A percentile compares a stretch with the other conserved stretches of the same genome.
Evolutionary conservation across 2,888 invertebrate species (phyloP).

Genomic region (Noctua fimbriata): DNA sequence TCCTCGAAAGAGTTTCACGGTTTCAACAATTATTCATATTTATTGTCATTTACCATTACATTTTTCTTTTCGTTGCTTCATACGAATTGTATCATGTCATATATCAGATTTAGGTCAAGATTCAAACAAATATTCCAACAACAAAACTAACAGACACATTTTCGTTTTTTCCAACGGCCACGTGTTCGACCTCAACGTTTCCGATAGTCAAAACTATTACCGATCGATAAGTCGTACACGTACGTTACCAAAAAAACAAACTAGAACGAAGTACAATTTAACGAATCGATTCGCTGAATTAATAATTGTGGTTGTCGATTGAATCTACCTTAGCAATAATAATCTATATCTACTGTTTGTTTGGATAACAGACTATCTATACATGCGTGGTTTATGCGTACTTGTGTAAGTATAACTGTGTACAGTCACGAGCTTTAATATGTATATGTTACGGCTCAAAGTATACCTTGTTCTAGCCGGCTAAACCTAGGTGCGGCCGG

Average conservation of each 20-base stretch:
- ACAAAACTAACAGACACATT: not conserved
- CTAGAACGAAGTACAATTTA: conserved; percentile 65
- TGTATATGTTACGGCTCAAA: too few relatives aligned
- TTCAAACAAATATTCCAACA: not conserved
- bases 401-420: conserved; percentile 1
- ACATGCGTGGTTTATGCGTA: conserved; percentile 9
- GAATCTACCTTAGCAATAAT: conserved; percentile 63
- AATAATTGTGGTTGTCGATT: conserved; percentile 73
- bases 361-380: conserved; percentile 42
- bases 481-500: too few relatives aligned
- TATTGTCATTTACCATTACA: not conserved
- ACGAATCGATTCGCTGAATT: conserved; percentile 76
- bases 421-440: not conserved
- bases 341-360: conserved; percentile 45
- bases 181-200: conserved; percentile 17
- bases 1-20: not conserved
- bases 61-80: not conserved
- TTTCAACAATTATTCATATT: not conserved
- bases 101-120: not conserved
- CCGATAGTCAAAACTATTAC: conserved; percentile 22
- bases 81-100: not conserved
- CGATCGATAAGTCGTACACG: conserved; percentile 44
- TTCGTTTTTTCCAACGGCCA: not conserved
- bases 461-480: too few relatives aligned
- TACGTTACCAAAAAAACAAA: conserved; percentile 66